These are phyloP conservation scores for Coenobita brevimanus DNA, from an alignment of 1,140 invertebrate species.

Conservation along the genomic window DNA sequence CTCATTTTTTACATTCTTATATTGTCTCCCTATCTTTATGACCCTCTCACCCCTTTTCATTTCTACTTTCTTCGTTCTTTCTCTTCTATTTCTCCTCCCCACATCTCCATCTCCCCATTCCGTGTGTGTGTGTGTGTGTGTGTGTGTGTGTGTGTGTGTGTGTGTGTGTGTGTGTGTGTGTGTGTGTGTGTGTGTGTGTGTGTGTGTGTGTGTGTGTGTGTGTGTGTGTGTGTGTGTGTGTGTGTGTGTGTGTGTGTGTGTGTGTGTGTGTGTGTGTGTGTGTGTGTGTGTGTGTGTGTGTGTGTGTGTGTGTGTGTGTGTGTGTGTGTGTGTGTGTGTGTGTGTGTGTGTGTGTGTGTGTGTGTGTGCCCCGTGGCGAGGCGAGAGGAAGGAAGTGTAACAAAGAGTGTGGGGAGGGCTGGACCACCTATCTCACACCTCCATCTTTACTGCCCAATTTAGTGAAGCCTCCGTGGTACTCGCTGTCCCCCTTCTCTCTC, in stretches of 20 bases:
- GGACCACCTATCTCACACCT: conserved; percentile 21
- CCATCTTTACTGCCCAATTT: not conserved
- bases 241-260: not conserved
- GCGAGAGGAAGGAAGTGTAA: no score
- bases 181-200: conserved; percentile 10
- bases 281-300: no score
- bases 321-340: no score
- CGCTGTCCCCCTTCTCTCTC: no score
- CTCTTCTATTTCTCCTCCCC: not conserved
- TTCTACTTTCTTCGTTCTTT: no score
- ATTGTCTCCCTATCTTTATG: no score
- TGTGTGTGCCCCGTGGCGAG: not conserved
- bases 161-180: conserved; percentile 35
- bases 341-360: not conserved
- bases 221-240: not conserved
- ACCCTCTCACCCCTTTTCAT: no score
- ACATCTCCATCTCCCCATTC: not conserved
- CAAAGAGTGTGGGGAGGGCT: not conserved
- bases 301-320: no score
- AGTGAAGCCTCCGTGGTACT: not conserved
- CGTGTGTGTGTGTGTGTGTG: conserved; percentile 17
- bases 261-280: no score
- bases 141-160: conserved; percentile 29
- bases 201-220: not conserved
- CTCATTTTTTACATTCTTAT: no score